phyloP scores from a whole-genome alignment of 2,888 invertebrate genomes.

The Ormyrus rosae region DNA sequence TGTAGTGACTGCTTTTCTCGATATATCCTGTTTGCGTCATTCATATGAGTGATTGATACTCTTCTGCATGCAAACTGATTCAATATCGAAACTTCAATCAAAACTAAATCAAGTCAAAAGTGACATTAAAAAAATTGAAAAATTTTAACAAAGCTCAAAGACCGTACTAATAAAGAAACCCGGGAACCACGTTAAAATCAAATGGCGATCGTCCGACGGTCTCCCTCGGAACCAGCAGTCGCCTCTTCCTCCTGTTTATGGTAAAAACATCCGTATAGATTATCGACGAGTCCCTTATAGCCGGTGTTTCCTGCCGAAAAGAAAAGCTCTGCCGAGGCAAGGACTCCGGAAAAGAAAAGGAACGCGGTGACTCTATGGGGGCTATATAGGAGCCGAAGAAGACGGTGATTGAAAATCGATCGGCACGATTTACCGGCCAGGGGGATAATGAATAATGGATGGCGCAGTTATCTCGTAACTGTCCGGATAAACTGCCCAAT shows the following conservation, averaged over 20 bases:
- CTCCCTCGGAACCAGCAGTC: neutral
- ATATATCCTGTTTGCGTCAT: neutral
- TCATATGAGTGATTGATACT: constrained; percentile 13
- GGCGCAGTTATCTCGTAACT: constrained; percentile 60
- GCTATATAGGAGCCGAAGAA: neutral
- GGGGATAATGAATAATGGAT: constrained; percentile 59
- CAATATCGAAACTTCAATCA: constrained; percentile 13
- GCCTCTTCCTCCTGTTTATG: constrained; percentile 16
- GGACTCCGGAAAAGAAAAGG: neutral
- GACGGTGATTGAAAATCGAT: constrained; percentile 58
- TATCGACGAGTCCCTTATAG: constrained; percentile 18
- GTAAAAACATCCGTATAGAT: constrained; percentile 30
- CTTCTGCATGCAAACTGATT: neutral
- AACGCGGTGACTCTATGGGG: neutral
- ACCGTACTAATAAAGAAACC: too few relatives aligned
- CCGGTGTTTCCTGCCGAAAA: constrained; percentile 6
- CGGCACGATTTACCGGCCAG: constrained; percentile 54
- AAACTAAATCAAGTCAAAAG: neutral
- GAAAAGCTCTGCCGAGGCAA: constrained; percentile 15
- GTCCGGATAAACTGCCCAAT: constrained; percentile 60
- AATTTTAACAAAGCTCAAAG: too few relatives aligned
- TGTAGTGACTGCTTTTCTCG: constrained; percentile 14
- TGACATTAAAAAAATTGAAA: neutral
- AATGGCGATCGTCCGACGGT: too few relatives aligned
- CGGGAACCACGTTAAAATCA: too few relatives aligned